Percentiles rank a stretch among this genome's conserved stretches.
phyloP scores from a whole-genome alignment of 2,888 invertebrate species.

The Mystacides longicornis region DNA sequence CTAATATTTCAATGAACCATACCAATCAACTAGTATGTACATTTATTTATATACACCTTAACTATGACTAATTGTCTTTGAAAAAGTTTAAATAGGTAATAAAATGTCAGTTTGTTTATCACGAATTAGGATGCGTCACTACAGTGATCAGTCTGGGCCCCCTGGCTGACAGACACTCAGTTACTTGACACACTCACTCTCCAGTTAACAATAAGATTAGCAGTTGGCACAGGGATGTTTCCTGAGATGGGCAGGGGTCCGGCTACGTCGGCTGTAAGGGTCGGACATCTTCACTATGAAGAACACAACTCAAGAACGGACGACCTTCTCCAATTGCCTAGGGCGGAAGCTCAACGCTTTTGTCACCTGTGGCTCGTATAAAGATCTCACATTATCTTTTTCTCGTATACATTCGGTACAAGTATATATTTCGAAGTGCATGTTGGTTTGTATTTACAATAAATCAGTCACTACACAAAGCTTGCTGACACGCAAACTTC shows the following conservation, averaged over 20 bases:
- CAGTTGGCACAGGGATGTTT: conserved; percentile 3
- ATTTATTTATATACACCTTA: conserved; percentile 26
- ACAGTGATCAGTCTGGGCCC: conserved; percentile 22
- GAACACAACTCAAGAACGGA: not conserved
- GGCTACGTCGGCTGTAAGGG: not conserved
- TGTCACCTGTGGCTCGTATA: not conserved
- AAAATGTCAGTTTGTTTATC: conserved; percentile 18
- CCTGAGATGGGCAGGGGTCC: not conserved
- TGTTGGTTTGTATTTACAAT: no score
- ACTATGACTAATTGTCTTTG: conserved; percentile 26
- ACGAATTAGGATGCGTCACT: conserved; percentile 13
- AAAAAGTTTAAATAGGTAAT: conserved; percentile 19
- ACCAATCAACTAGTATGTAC: conserved; percentile 19
- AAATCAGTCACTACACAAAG: not conserved
- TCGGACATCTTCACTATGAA: conserved; percentile 11
- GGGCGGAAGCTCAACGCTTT: not conserved
- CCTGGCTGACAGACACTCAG: conserved; percentile 11
- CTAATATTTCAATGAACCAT: conserved; percentile 12
- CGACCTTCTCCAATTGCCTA: not conserved
- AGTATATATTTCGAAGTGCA: not conserved
- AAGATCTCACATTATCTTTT: not conserved
- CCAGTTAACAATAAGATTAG: not conserved
- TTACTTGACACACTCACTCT: conserved; percentile 14
- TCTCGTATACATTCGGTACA: not conserved
- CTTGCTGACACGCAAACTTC: not conserved